These are phyloP conservation scores for Sisor rabdophorus DNA, from an alignment of 2,113 vertebrate species.

Conservation along the genomic window DNA sequence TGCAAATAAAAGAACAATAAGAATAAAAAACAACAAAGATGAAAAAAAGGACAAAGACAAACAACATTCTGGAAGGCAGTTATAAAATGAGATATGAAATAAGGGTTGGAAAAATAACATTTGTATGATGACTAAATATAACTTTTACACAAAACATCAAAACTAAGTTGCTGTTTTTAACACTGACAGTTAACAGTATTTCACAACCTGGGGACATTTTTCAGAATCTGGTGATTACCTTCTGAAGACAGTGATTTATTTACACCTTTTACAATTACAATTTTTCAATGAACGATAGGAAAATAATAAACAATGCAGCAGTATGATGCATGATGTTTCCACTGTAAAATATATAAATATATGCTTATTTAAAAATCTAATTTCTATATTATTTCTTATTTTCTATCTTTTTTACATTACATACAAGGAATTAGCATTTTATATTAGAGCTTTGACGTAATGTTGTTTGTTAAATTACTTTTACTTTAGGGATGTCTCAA, in stretches of 20 bases:
- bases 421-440: too few relatives aligned
- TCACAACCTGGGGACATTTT: neutral
- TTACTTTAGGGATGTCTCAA: neutral
- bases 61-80: constrained; percentile 19
- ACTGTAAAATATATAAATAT: neutral
- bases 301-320: neutral
- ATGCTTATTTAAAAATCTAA: too few relatives aligned
- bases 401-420: too few relatives aligned
- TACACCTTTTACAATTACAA: neutral
- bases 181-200: neutral
- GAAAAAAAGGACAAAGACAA: neutral
- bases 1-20: constrained; percentile 31
- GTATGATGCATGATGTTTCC: neutral
- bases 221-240: neutral
- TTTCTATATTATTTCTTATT: too few relatives aligned
- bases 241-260: neutral
- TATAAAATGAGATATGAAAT: constrained; percentile 32
- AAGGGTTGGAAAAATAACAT: constrained; percentile 32
- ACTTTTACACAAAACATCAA: neutral
- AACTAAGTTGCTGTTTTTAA: neutral
- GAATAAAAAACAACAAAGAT: neutral
- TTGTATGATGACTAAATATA: neutral
- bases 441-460: too few relatives aligned
- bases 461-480: too few relatives aligned
- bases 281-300: neutral